A percentile compares a stretch with the other conserved stretches of the same genome.
Conservation (phyloP, 2,113 vertebrate genomes). For the Sterrhoptilus dennistouni region DNA sequence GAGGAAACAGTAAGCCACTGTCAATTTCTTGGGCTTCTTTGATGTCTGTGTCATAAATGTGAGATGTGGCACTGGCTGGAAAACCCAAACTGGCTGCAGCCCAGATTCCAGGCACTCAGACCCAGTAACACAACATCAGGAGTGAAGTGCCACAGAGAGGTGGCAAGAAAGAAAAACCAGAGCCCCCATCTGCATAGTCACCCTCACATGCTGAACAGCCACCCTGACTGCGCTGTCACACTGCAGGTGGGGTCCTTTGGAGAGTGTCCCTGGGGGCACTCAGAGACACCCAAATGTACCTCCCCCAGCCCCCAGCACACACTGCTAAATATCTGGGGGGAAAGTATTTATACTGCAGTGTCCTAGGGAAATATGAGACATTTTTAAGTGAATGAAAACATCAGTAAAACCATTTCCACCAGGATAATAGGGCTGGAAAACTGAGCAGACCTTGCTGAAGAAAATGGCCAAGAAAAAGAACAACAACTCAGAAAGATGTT, state of each 20-base stretch:
- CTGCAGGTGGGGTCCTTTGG: not conserved
- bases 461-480: not conserved
- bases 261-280: accelerated
- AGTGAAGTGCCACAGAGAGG: not conserved
- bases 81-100: not conserved
- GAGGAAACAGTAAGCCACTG: not conserved
- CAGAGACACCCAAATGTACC: not conserved
- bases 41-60: not conserved
- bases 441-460: not conserved
- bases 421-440: not conserved
- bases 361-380: not conserved
- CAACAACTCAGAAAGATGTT: not conserved
- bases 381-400: not conserved
- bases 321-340: not conserved
- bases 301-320: not conserved
- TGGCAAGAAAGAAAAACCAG: not conserved
- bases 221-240: not conserved
- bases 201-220: not conserved
- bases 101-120: not conserved
- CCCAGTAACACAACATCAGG: not conserved
- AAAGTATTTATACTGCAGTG: not conserved
- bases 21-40: not conserved
- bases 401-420: not conserved
- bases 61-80: not conserved
- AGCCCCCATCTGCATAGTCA: not conserved